phyloP scores from a whole-genome alignment of 2,888 invertebrate genomes.

The Antheraea assamensis region DNA sequence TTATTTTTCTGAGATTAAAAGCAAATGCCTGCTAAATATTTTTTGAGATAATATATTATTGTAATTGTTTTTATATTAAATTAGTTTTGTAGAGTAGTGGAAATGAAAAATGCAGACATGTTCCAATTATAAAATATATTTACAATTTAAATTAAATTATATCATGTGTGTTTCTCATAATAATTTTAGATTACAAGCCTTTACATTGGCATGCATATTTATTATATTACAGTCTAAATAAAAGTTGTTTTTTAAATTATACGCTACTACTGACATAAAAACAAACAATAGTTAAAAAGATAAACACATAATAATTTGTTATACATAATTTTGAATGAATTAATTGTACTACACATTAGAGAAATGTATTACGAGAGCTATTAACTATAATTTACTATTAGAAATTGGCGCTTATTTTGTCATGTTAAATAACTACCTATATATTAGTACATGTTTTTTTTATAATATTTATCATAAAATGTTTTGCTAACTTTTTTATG shows the following conservation, averaged over 20 bases:
- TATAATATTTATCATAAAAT: neutral
- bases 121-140: neutral
- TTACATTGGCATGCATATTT: neutral
- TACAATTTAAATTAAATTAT: neutral
- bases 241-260: neutral
- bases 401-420: neutral
- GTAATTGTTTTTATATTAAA: neutral
- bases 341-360: too few relatives aligned
- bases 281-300: neutral
- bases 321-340: too few relatives aligned
- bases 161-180: neutral
- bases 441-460: too few relatives aligned
- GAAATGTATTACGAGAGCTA: too few relatives aligned
- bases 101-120: neutral
- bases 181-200: neutral
- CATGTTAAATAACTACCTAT: too few relatives aligned
- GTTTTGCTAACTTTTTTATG: neutral
- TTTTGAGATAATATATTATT: slow-evolving; percentile 7
- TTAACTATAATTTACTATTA: neutral
- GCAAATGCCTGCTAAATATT: neutral
- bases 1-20: neutral
- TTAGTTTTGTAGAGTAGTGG: neutral
- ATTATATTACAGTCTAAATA: neutral
- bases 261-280: neutral
- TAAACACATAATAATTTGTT: neutral